Base-by-base conservation (phyloP, 2,113 vertebrate species). In the Myiozetetes cayanensis region DNA sequence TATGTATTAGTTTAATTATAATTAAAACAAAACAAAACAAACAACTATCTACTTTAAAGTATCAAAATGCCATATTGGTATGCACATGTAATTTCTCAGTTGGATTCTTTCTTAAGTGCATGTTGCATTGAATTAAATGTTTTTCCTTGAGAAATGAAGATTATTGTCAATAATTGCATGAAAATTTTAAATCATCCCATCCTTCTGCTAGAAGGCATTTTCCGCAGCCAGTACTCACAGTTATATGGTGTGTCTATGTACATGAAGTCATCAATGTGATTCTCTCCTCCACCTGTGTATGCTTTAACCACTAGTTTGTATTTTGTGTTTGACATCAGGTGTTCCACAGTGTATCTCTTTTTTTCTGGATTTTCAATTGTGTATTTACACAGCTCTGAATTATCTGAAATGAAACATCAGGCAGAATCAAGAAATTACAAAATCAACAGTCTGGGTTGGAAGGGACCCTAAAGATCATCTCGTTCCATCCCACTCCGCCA, bases 281-380 rank as follows among this genome's bases (percentile, higher is more conserved):
- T 92, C 21, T 96, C 92, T 18, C 97, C 98, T 39, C 71, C 97
- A 4, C 85, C 87, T 25, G 97, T 98, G 33, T 96, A 97, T 1
- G 98, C 92, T 59, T 93, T 94, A 62, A 98, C 93, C 0, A n/a
- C 59, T 10, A 97, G 71, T 61, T 90, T 90, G 76, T 98, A 98
- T 43, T 52, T 66, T 25, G 96, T 97, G 31, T 93, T 96, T 4
- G 98, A 88, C 72, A n/a, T 63, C 1, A 98, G 87, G 39, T 96
- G 55, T 47, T 91, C 62, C 93, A 98, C 91, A 0, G 71, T 81
- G 33, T 97, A 95, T 18, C 25, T 94, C 84, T 97, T 98, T 76
- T 97, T 85, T 70, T 97, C 80, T 1, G 97, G 96, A 55, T 98
- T 78, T 70, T 91, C n/a, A 73, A 98, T 91, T 72, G 91, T 93